Evolutionary conservation across 2,888 invertebrate species (phyloP).

Genomic region (Diachrysia chrysitis): DNA sequence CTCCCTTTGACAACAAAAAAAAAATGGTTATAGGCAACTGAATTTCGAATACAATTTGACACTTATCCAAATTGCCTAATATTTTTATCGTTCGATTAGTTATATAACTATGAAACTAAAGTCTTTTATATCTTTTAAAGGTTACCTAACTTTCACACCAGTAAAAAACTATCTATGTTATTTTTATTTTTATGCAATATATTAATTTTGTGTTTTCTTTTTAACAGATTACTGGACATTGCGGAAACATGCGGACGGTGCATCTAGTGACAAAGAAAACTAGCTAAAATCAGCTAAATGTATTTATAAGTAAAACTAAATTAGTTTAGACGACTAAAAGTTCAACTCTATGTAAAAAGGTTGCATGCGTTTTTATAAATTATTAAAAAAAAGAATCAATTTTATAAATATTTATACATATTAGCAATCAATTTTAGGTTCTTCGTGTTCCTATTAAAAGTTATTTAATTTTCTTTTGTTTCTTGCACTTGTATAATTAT

Average conservation of each 20-base stretch:
- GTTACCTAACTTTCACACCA: neutral
- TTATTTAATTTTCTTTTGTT: slow-evolving; percentile 5
- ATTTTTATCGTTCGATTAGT: no score
- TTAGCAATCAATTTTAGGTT: slow-evolving; percentile 40
- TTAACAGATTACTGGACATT: slow-evolving; percentile 89
- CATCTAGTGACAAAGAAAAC: slow-evolving; percentile 86
- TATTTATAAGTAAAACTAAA: slow-evolving; percentile 31
- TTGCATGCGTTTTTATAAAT: slow-evolving; percentile 54
- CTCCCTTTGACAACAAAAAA: no score
- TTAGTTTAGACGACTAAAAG: slow-evolving; percentile 48
- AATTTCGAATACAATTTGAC: no score
- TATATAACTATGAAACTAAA: no score
- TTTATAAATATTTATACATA: slow-evolving; percentile 65
- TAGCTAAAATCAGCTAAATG: slow-evolving; percentile 59
- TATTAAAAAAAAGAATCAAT: slow-evolving; percentile 55
- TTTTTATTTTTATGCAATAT: neutral
- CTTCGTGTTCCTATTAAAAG: slow-evolving; percentile 50
- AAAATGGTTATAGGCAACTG: no score
- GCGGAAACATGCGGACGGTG: slow-evolving; percentile 82
- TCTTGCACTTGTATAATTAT: slow-evolving; percentile 8
- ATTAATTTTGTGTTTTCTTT: slow-evolving; percentile 52
- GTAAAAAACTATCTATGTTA: neutral
- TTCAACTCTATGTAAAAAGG: slow-evolving; percentile 54
- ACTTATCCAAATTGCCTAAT: no score
- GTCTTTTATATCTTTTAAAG: no score